Evolutionary conservation across 2,888 invertebrate species (phyloP).

Genomic region (Luperina nickerlii): DNA sequence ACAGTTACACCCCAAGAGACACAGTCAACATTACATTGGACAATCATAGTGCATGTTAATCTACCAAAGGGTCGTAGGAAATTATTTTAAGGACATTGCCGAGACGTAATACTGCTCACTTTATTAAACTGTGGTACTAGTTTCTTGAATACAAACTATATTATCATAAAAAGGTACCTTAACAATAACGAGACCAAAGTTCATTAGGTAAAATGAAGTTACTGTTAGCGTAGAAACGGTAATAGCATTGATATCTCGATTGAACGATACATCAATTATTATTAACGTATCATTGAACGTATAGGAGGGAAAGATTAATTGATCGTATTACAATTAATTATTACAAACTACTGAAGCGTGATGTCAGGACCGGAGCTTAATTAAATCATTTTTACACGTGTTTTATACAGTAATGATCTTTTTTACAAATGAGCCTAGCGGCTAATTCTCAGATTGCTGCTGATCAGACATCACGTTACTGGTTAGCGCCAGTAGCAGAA

Average conservation of each 20-base stretch:
- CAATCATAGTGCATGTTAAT: too few relatives aligned
- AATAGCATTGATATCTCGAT: slow-evolving; percentile 30
- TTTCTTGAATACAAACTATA: not conserved
- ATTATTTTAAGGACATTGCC: not conserved
- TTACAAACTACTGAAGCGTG: slow-evolving; percentile 7
- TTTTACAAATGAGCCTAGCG: not conserved
- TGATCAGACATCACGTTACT: too few relatives aligned
- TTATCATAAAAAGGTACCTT: not conserved
- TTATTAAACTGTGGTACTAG: not conserved
- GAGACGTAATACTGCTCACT: not conserved
- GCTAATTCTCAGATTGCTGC: too few relatives aligned
- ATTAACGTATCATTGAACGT: slow-evolving; percentile 30
- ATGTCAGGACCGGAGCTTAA: slow-evolving; percentile 3
- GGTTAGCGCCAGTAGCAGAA: not conserved
- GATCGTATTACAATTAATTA: slow-evolving; percentile 50
- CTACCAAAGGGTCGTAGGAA: not conserved
- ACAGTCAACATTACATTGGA: too few relatives aligned
- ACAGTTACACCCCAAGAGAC: too few relatives aligned
- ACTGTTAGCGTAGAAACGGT: slow-evolving; percentile 21
- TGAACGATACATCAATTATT: slow-evolving; percentile 38
- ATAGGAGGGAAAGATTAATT: slow-evolving; percentile 38
- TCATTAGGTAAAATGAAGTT: slow-evolving; percentile 19
- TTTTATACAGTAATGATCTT: not conserved
- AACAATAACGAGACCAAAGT: slow-evolving; percentile 5
- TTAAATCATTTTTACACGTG: slow-evolving; percentile 10